Evolutionary conservation across 2,113 vertebrate species (phyloP).

Genomic region (Eulemur rufifrons): DNA sequence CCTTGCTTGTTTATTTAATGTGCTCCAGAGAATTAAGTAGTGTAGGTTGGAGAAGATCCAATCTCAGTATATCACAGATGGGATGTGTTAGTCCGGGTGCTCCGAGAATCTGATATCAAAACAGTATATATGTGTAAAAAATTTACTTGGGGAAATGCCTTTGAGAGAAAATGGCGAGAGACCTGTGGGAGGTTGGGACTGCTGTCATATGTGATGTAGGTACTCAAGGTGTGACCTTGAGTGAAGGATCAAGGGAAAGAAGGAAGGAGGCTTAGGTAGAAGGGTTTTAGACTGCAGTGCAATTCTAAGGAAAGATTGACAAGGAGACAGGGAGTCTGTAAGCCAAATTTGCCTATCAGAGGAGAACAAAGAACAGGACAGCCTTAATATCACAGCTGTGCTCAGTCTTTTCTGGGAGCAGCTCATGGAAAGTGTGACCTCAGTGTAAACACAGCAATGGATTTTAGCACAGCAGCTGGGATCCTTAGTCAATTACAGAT

Average conservation of each 20-base stretch:
- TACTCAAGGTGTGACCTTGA: not conserved
- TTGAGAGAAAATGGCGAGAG: not conserved
- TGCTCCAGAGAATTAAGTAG: not conserved
- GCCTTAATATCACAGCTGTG: not conserved
- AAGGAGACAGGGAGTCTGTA: not conserved
- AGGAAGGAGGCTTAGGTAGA: not conserved
- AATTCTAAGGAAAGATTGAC: not conserved
- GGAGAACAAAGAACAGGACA: not conserved
- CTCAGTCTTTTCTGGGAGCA: not conserved
- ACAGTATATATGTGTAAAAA: not conserved
- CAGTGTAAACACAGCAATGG: not conserved
- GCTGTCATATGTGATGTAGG: not conserved
- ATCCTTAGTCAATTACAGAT: not conserved
- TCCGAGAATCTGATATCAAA: constrained; percentile 4
- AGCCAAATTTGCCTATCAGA: not conserved
- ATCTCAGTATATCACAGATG: not conserved
- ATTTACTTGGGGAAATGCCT: not conserved
- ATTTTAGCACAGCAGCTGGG: not conserved
- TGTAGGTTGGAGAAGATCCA: not conserved
- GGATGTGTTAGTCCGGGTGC: not conserved
- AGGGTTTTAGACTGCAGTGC: not conserved
- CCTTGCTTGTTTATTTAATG: not conserved
- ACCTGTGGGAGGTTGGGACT: not conserved
- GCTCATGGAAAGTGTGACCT: not conserved
- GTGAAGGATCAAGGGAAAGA: not conserved